phyloP scores from a whole-genome alignment of 2,113 vertebrate species.

The Notechis scutatus region DNA sequence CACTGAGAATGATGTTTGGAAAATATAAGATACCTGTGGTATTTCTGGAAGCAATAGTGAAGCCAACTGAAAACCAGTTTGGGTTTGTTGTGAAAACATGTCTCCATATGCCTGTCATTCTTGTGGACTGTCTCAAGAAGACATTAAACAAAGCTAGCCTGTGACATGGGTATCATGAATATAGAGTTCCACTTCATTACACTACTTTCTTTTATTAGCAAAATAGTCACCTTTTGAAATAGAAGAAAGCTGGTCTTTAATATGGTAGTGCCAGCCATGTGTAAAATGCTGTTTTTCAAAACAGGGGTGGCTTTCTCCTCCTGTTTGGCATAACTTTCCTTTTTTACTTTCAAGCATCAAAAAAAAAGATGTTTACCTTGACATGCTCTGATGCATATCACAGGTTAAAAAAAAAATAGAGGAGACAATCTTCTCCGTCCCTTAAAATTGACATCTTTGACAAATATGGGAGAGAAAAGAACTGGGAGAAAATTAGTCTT shows the following conservation, averaged over 20 bases:
- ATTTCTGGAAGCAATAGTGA: neutral
- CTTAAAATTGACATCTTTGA: neutral
- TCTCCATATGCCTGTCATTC: neutral
- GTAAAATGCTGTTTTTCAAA: conserved; percentile 1
- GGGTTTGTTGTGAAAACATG: neutral
- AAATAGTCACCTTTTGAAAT: neutral
- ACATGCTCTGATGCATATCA: neutral
- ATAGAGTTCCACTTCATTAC: neutral
- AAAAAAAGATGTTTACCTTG: neutral
- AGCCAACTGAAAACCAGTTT: neutral
- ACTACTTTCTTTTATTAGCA: neutral
- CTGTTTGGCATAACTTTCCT: neutral
- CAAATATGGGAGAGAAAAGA: neutral
- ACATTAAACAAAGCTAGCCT: neutral
- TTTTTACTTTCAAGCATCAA: neutral
- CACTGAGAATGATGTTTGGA: neutral
- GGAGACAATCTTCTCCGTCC: neutral
- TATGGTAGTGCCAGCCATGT: neutral
- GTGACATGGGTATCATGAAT: neutral
- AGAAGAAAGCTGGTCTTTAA: conserved; percentile 3
- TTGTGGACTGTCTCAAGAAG: neutral
- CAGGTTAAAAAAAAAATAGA: neutral
- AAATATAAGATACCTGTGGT: neutral
- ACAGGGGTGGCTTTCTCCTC: neutral
- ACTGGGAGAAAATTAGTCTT: neutral